Percentiles rank a stretch among this genome's conserved stretches.
Conservation (phyloP, 37 sponge, comb jelly and placozoan genomes). For the Haliclona indistincta region DNA sequence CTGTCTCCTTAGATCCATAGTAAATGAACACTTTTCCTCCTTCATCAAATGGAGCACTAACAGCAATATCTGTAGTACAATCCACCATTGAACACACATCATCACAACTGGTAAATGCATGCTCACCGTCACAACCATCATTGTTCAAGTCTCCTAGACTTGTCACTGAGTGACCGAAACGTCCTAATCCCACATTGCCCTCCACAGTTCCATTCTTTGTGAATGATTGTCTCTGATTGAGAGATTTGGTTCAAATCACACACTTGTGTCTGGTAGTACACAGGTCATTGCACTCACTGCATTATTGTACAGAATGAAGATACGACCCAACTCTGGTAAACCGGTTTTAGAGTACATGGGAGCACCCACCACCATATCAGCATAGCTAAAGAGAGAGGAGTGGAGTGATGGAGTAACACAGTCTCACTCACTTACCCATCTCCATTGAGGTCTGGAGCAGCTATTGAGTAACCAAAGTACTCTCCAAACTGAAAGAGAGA, state of each 20-base stretch:
- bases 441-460: too few species aligned
- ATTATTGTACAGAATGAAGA: slow-evolving; percentile 65
- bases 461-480: too few species aligned
- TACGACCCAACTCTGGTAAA: slow-evolving; percentile 66
- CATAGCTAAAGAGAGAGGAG: too few species aligned
- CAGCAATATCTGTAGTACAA: slow-evolving; percentile 49
- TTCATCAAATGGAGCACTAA: slow-evolving; percentile 58
- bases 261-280: too few species aligned
- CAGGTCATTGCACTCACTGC: too few species aligned
- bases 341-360: slow-evolving; percentile 40
- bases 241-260: too few species aligned
- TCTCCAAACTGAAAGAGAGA: too few species aligned
- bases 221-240: too few species aligned
- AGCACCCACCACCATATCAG: slow-evolving; percentile 77
- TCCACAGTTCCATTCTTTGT: too few species aligned
- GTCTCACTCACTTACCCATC: too few species aligned
- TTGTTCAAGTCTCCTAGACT: slow-evolving; percentile 19
- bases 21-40: slow-evolving; percentile 65
- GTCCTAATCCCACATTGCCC: neutral
- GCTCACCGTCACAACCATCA: slow-evolving; percentile 28
- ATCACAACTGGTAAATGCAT: neutral
- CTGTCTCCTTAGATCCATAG: slow-evolving; percentile 23
- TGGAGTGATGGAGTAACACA: too few species aligned
- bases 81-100: neutral
- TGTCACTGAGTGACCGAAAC: slow-evolving; percentile 9